Percentiles rank a stretch among this genome's conserved stretches.
These are phyloP conservation scores for Lutjanus campechanus DNA, from an alignment of 2,797 vertebrate species.

Conservation along the genomic window DNA sequence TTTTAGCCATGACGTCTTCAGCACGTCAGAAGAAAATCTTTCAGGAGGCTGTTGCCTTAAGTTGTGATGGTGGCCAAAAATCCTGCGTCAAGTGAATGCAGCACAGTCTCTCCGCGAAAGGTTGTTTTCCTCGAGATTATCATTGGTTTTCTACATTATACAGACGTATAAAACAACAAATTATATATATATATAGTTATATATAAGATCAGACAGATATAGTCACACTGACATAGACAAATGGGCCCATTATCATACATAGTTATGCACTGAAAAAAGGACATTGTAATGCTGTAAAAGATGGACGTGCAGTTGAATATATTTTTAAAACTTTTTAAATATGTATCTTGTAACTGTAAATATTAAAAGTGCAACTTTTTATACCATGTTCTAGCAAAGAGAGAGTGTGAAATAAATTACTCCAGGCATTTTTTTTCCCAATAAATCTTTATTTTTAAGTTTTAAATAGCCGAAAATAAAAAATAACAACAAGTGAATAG, in stretches of 20 bases:
- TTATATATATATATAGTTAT: not conserved
- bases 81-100: not conserved
- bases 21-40: not conserved
- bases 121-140: not conserved
- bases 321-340: too few species aligned
- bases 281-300: not conserved
- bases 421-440: constrained; percentile 55
- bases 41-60: too few species aligned
- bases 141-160: not conserved
- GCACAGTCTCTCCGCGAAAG: not conserved
- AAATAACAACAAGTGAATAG: constrained; percentile 81
- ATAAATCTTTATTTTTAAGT: constrained; percentile 86
- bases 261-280: not conserved
- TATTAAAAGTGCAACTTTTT: not conserved
- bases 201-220: not conserved
- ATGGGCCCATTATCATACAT: fast-evolving
- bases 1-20: not conserved
- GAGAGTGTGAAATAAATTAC: not conserved
- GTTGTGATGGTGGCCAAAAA: fast-evolving
- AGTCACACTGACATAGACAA: not conserved
- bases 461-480: constrained; percentile 87
- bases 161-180: not conserved
- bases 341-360: not conserved
- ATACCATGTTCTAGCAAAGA: not conserved
- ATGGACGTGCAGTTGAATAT: too few species aligned